Evolutionary conservation across 2,888 invertebrate genomes (phyloP).

Genomic region (Germaria angustata): DNA sequence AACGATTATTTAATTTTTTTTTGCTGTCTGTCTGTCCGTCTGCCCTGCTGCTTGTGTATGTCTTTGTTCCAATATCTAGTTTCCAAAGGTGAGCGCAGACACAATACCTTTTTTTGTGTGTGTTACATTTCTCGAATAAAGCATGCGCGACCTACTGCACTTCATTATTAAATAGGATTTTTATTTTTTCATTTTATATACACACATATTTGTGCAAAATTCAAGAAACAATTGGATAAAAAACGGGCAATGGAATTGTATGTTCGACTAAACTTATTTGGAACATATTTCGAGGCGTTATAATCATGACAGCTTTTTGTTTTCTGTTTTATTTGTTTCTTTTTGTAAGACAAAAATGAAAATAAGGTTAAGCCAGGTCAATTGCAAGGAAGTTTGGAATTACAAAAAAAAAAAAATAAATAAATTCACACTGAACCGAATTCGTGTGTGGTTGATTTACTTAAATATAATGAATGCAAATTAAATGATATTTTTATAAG

Average conservation of each 20-base stretch:
- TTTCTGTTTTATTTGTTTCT: background rate
- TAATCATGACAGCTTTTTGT: conserved; percentile 46
- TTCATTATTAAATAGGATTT: conserved; percentile 37
- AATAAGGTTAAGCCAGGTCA: conserved; percentile 58
- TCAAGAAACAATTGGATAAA: background rate
- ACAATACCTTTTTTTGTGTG: conserved; percentile 17
- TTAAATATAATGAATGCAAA: too few species aligned
- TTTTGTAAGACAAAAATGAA: background rate
- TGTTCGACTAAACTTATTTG: conserved; percentile 28
- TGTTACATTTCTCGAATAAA: conserved; percentile 20
- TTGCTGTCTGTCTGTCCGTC: background rate
- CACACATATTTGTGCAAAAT: background rate
- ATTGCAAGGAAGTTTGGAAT: conserved; percentile 45
- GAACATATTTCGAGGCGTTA: conserved; percentile 49
- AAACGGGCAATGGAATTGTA: conserved; percentile 16
- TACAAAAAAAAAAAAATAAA: background rate
- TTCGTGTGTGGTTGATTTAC: background rate
- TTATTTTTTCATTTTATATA: background rate
- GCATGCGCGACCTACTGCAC: conserved; percentile 65
- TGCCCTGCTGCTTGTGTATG: background rate
- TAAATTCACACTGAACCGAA: background rate
- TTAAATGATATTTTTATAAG: too few species aligned
- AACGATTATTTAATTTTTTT: conserved; percentile 34
- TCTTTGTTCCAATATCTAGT: background rate
- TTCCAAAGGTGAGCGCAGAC: conserved; percentile 11